These are phyloP conservation scores for Kryptolebias marmoratus DNA, from an alignment of 2,113 vertebrate genomes.

Conservation along the genomic window DNA sequence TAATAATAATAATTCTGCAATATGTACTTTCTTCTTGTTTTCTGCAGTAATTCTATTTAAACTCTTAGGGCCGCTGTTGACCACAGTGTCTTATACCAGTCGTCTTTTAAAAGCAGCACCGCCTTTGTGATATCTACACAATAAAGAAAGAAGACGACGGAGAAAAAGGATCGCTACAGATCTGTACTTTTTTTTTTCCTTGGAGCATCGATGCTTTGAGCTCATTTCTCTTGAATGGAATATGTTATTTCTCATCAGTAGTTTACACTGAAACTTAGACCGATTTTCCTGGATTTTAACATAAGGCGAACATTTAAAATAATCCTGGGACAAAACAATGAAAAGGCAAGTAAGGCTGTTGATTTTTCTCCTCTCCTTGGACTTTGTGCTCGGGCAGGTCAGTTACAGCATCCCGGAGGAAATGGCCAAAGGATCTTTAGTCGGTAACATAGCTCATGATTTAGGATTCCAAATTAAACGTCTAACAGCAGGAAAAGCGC, in stretches of 20 bases:
- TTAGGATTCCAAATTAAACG: conserved; percentile 72
- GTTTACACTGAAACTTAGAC: too few relatives aligned
- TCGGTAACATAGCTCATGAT: conserved; percentile 78
- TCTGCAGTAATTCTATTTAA: conserved; percentile 78
- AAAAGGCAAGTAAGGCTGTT: conserved; percentile 46
- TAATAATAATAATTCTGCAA: not conserved
- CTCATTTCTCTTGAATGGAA: not conserved
- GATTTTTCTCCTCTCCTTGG: conserved; percentile 20
- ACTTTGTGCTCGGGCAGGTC: conserved; percentile 39
- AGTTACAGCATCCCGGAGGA: conserved; percentile 75
- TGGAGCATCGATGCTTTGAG: too few relatives aligned
- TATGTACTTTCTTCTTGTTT: not conserved
- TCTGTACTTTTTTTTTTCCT: not conserved
- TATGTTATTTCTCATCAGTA: too few relatives aligned
- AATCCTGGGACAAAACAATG: conserved; percentile 47
- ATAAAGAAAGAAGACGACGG: not conserved
- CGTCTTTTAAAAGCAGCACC: conserved; percentile 5
- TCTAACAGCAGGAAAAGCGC: conserved; percentile 61
- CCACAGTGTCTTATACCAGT: conserved; percentile 63
- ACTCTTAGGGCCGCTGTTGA: conserved; percentile 91
- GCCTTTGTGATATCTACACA: conserved; percentile 16
- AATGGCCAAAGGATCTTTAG: conserved; percentile 75
- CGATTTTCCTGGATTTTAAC: too few relatives aligned
- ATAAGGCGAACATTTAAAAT: not conserved
- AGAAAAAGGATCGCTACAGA: not conserved